Percentiles rank a stretch among this genome's conserved stretches.
Evolutionary conservation across 2,888 invertebrate genomes (phyloP).

Genomic region (Apamea crenata): DNA sequence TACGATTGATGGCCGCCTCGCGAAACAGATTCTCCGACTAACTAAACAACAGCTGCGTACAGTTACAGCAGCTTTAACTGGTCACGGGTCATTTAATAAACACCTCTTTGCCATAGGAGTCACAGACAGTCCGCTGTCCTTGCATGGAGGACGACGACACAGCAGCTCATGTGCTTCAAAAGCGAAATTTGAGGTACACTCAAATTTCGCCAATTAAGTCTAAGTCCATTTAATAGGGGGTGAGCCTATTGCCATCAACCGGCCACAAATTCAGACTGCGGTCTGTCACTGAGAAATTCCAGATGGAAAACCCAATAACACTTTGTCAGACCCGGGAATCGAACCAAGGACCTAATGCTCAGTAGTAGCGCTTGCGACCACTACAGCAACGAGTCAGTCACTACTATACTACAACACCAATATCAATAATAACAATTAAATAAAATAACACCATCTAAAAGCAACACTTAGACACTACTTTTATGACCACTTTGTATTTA

Average conservation of each 20-base stretch:
- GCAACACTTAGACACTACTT: constrained; percentile 78
- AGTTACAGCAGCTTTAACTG: neutral
- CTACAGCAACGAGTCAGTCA: neutral
- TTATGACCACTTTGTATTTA: constrained; percentile 88
- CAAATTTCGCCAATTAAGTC: neutral
- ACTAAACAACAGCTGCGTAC: neutral
- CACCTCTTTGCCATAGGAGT: neutral
- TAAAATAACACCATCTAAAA: constrained; percentile 76
- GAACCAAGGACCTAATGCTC: neutral
- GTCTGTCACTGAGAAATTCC: no score
- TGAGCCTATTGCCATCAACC: neutral
- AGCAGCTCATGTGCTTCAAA: no score
- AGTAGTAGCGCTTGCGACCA: neutral
- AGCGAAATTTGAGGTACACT: no score
- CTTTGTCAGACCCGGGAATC: no score
- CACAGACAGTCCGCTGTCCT: neutral
- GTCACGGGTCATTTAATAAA: neutral
- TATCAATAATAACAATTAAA: no score
- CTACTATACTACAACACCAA: constrained; percentile 28
- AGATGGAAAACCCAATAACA: no score
- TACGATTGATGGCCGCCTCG: no score
- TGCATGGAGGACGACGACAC: neutral
- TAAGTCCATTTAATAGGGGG: neutral
- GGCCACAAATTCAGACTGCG: neutral
- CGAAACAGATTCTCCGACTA: no score